Conservation (phyloP, 2,113 vertebrate genomes). For the Brachirus orientalis region DNA sequence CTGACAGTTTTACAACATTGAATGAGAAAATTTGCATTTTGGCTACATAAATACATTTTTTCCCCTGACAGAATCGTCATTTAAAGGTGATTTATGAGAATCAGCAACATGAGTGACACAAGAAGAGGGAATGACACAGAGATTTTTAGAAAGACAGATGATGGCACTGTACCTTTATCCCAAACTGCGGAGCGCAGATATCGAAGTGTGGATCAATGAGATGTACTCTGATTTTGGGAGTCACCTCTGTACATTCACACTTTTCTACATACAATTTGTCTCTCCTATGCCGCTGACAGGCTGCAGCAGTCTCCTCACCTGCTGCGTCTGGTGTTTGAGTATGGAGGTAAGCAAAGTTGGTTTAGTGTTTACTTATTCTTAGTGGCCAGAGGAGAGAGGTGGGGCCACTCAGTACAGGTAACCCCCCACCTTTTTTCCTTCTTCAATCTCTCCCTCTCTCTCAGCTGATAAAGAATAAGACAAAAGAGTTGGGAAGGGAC, state of each 20-base stretch:
- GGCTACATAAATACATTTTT: too few relatives aligned
- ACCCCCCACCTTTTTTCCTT: conserved; percentile 44
- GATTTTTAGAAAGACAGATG: not conserved
- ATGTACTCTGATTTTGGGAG: conserved; percentile 9
- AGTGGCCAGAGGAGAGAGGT: conserved; percentile 69
- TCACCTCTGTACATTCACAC: conserved; percentile 36
- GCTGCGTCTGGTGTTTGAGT: conserved; percentile 47
- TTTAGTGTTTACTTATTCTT: conserved; percentile 75
- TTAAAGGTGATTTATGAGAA: too few relatives aligned
- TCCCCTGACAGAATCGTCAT: too few relatives aligned
- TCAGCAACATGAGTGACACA: too few relatives aligned
- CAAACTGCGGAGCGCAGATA: conserved; percentile 33
- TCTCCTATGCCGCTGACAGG: conserved; percentile 35
- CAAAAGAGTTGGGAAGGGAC: conserved; percentile 36
- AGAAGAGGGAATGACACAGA: not conserved
- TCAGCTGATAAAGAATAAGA: conserved; percentile 65
- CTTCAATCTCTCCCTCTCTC: conserved; percentile 26
- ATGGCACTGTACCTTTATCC: conserved; percentile 68
- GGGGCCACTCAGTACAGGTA: conserved; percentile 74
- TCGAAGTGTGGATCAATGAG: conserved; percentile 12
- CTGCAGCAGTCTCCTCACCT: conserved; percentile 43
- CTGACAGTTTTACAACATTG: too few relatives aligned
- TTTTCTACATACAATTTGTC: conserved; percentile 24
- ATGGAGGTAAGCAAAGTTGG: conserved; percentile 69
- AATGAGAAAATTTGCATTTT: too few relatives aligned